Base-by-base conservation (phyloP, 1,140 invertebrate species). In the Drosophila orena region DNA sequence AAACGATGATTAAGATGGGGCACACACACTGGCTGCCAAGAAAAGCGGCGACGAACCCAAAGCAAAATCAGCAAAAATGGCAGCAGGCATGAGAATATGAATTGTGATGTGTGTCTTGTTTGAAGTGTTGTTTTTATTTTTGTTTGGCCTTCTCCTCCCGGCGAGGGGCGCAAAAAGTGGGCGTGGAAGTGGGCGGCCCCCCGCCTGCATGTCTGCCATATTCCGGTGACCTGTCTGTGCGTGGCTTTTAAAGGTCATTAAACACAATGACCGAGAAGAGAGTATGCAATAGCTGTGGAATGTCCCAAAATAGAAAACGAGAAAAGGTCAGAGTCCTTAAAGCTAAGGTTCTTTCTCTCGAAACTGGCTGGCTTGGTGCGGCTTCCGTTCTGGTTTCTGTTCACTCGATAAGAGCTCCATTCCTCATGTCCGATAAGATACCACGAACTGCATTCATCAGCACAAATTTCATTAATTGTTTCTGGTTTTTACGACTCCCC, bases 211-310 rank as follows among this genome's bases (percentile, higher is more conserved):
- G 61, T 74, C 56, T 77, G 64, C 40, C 73, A 53, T 38, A 61
- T 74, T 46, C 68, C 66, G 62, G 27, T 88, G 84, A 77, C 84
- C 84, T 88, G 79, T 88, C 84, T 88, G 79, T 75, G 79, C 81
- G 81, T 88, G 69, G 72, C 86, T 88, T 81, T 88, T 88, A 88
- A 88, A 88, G 84, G 84, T 88, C 84, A 88, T 88, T 88, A 56
- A 84, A 80, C 64, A 88, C 83, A 86, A 86, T 86, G 73, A 75
- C 37, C 27, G 38, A 49, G 8, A 27, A 24, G 38, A 42, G 50
- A 37, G n/a, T 17, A 35, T 38, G 70, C 35, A 35, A 27, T 52
- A 17, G 46, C 46, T 15, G 27, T 24, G 6, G 34, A 77, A 70
- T 81, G 81, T 64, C 71, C 77, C 77, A 58, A 89, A 88, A 89